Evolutionary conservation across 2,888 invertebrate species (phyloP), one percentile per base, ranked within the genome.

Genomic region (Coelinius sp.): DNA sequence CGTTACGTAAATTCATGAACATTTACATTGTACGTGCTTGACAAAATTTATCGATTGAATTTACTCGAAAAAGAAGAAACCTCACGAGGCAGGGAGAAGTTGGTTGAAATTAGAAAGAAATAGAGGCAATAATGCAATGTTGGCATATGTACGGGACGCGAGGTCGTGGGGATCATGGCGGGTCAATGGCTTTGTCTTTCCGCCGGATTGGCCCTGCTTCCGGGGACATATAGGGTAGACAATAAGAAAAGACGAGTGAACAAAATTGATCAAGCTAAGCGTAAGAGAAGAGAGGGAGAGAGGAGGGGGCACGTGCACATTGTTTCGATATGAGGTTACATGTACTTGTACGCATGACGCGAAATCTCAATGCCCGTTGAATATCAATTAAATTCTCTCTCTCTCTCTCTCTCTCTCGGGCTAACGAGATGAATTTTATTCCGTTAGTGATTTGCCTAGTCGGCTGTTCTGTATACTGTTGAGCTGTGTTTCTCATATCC

Each of bases 161-260:
- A 85, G 86, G 86, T 86, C 83, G 84, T 79, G 31, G 63, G 63
- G 86, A 85, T 85, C 86, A 85, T 77, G 80, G 83, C 72, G 85
- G 87, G 86, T 86, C 87, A 87, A 87, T 83, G 87, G 86, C 86
- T 85, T 81, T 83, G 84, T 82, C 86, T 86, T 87, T 86, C 86
- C 87, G 87, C 82, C 84, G 87, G 84, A 85, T 84, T 86, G 84
- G 85, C 85, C 86, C 84, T 84, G 83, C 87, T 87, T 87, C 87
- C 86, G 87, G 87, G 81, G 87, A 86, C 87, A 86, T 86, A 86
- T 87, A 87, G 86, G 86, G 86, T 85, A 86, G 84, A 85, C 86
- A 85, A 86, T 86, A 80, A 84, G 82, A 82, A 83, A 77, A 71
- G 78, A 70, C 56, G 75, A 72, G 59, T 68, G 72, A 73, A 65